phyloP scores from a whole-genome alignment of 2,888 invertebrate species.

The Lycia hirtaria region DNA sequence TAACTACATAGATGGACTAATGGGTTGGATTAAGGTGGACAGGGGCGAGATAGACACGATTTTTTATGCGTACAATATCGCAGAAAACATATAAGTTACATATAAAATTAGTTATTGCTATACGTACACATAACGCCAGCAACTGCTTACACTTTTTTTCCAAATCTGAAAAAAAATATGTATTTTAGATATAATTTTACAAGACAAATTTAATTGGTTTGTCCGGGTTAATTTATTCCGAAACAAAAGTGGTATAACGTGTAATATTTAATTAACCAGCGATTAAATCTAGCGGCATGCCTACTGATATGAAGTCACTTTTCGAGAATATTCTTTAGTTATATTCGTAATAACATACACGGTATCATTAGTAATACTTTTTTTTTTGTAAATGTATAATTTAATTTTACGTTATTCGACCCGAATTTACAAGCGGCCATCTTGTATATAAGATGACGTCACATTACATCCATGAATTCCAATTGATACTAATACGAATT shows the following conservation, averaged over 20 bases:
- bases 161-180: slow-evolving; percentile 19
- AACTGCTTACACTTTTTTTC: slow-evolving; percentile 17
- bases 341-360: not conserved
- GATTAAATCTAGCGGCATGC: not conserved
- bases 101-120: not conserved
- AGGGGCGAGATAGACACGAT: too few relatives aligned
- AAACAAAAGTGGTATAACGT: not conserved
- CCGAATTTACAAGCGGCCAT: too few relatives aligned
- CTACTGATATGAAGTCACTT: not conserved
- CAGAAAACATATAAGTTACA: not conserved
- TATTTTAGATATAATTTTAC: not conserved
- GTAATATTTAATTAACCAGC: not conserved
- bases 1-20: too few relatives aligned
- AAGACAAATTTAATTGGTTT: not conserved
- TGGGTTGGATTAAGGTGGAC: too few relatives aligned
- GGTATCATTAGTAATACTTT: not conserved
- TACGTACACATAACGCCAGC: not conserved
- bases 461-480: too few relatives aligned
- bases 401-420: too few relatives aligned
- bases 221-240: not conserved
- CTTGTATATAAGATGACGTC: too few relatives aligned
- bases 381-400: too few relatives aligned
- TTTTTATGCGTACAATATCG: too few relatives aligned
- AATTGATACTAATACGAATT: too few relatives aligned
- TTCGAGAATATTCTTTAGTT: slow-evolving; percentile 1